Conservation (phyloP, 2,797 vertebrate species). For the Chromobotia macracanthus region DNA sequence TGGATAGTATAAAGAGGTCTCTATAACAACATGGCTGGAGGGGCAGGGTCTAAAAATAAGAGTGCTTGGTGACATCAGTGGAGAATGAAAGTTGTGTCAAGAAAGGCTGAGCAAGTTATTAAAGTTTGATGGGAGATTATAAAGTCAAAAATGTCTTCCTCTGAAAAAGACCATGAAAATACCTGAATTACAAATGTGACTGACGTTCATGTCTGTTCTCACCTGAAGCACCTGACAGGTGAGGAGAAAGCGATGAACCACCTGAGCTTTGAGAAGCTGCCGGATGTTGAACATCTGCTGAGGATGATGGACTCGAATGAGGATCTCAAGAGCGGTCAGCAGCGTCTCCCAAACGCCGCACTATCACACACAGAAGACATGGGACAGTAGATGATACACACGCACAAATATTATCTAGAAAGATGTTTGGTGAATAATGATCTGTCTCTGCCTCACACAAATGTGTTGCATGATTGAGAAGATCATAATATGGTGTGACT, state of each 20-base stretch:
- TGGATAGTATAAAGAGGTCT: too few relatives aligned
- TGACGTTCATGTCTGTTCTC: slow-evolving; percentile 28
- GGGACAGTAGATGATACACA: neutral
- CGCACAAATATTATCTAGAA: neutral
- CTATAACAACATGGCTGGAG: too few relatives aligned
- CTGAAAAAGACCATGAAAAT: too few relatives aligned
- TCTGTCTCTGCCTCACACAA: neutral
- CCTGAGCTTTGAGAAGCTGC: slow-evolving; percentile 89
- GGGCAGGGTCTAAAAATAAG: too few relatives aligned
- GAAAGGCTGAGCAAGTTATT: too few relatives aligned
- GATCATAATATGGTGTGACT: too few relatives aligned
- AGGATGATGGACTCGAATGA: slow-evolving; percentile 91
- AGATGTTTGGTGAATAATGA: neutral
- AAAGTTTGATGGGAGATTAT: too few relatives aligned
- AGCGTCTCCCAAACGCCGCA: slow-evolving; percentile 92
- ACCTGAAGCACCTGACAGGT: slow-evolving; percentile 98
- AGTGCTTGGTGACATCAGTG: too few relatives aligned
- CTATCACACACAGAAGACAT: slow-evolving; percentile 69
- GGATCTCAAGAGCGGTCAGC: slow-evolving; percentile 88
- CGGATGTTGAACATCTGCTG: slow-evolving; percentile 93
- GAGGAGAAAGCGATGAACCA: slow-evolving; percentile 92
- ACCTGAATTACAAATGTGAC: too few relatives aligned
- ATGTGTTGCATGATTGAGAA: neutral
- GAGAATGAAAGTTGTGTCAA: too few relatives aligned
- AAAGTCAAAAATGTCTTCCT: too few relatives aligned